These are phyloP conservation scores for Sitobion miscanthi DNA, from an alignment of 1,140 invertebrate genomes.

Conservation along the genomic window DNA sequence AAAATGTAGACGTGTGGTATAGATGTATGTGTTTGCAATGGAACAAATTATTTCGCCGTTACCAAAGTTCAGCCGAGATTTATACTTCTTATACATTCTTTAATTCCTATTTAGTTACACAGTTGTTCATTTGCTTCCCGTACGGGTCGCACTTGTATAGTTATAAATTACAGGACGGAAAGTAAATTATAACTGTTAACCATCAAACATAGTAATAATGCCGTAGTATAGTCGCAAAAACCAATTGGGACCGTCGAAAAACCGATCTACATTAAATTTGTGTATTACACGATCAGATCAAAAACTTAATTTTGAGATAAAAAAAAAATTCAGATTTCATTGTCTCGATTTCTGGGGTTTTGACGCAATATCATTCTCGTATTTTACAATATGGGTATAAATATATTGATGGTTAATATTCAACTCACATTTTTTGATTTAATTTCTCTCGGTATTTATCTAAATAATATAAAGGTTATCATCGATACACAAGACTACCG, in stretches of 20 bases:
- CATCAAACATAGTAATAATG: background rate
- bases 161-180: background rate
- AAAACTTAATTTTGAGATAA: background rate
- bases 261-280: background rate
- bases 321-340: background rate
- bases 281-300: background rate
- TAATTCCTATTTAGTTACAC: background rate
- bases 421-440: too few species aligned
- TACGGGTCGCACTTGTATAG: background rate
- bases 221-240: background rate
- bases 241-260: background rate
- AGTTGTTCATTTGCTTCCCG: background rate
- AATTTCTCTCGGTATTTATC: too few species aligned
- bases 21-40: background rate
- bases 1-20: background rate
- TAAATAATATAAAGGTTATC: too few species aligned
- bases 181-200: background rate
- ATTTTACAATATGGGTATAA: too few species aligned
- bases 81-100: background rate
- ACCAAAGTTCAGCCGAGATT: background rate
- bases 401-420: too few species aligned
- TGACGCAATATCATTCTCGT: too few species aligned
- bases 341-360: background rate
- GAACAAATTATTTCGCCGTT: background rate
- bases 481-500: too few species aligned